Evolutionary conservation across 2,113 vertebrate species (phyloP).

Genomic region (Vulpes lagopus): DNA sequence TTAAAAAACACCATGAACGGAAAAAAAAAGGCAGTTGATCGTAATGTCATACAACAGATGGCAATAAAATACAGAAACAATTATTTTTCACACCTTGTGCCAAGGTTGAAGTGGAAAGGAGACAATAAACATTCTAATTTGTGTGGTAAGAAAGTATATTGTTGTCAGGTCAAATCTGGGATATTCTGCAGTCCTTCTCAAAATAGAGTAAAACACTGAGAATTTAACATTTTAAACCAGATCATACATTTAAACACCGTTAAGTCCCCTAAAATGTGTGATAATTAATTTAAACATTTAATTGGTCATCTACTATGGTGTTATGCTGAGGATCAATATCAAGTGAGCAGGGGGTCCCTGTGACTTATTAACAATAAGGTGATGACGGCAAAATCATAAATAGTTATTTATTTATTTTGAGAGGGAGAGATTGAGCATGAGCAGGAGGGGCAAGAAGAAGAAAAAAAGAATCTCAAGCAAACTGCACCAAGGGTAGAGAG

Average conservation of each 20-base stretch:
- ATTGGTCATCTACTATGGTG: neutral
- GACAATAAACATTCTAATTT: conserved; percentile 45
- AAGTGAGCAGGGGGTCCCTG: neutral
- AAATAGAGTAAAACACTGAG: neutral
- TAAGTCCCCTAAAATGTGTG: neutral
- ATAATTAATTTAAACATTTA: conserved; percentile 12
- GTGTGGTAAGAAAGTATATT: conserved; percentile 45
- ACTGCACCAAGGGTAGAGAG: neutral
- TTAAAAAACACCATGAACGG: conserved; percentile 61
- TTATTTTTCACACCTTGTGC: conserved; percentile 46
- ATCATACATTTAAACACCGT: neutral
- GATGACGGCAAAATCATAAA: neutral
- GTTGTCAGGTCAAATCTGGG: neutral
- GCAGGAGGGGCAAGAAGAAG: neutral
- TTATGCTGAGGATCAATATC: neutral
- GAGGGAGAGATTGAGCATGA: neutral
- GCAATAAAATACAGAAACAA: conserved; percentile 70
- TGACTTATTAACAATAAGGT: neutral
- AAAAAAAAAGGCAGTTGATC: conserved; percentile 69
- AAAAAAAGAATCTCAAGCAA: neutral
- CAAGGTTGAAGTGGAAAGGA: conserved; percentile 32
- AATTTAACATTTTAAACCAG: neutral
- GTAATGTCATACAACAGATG: conserved; percentile 76
- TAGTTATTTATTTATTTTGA: neutral
- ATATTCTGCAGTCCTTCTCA: neutral